These are phyloP conservation scores for Virgularia gustaviana DNA, from an alignment of 92 coral and sea anemone genomes.

Conservation along the genomic window DNA sequence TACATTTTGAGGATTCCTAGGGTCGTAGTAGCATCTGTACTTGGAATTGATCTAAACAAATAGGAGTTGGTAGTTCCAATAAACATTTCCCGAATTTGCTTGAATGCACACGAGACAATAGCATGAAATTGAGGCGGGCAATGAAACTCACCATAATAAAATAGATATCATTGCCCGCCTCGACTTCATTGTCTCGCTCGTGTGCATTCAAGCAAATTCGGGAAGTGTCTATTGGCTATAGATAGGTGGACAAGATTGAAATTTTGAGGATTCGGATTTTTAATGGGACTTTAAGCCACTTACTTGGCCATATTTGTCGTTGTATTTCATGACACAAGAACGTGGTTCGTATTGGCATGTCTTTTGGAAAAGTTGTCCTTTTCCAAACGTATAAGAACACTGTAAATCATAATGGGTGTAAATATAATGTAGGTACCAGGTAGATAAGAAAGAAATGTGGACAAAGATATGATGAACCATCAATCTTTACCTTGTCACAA, in stretches of 20 bases:
- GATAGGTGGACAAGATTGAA: too few species aligned
- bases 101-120: too few species aligned
- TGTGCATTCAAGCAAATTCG: too few species aligned
- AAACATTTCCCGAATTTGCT: too few species aligned
- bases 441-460: not conserved
- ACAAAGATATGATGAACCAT: not conserved
- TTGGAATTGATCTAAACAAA: conserved; percentile 57
- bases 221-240: too few species aligned
- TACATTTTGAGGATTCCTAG: conserved; percentile 63
- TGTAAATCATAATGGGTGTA: conserved; percentile 5
- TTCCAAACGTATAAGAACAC: conserved; percentile 90
- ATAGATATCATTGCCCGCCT: too few species aligned
- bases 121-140: too few species aligned
- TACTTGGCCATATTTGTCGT: conserved; percentile 63
- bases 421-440: not conserved
- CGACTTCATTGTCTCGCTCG: too few species aligned
- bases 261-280: too few species aligned
- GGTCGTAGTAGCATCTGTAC: conserved; percentile 77
- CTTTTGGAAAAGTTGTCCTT: conserved; percentile 60
- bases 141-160: too few species aligned
- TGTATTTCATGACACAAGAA: conserved; percentile 44
- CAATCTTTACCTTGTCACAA: conserved; percentile 68
- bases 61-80: too few species aligned
- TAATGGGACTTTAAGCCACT: too few species aligned
- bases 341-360: conserved; percentile 60